phyloP scores from a whole-genome alignment of 2,797 vertebrate genomes.

The Gymnoscopelus braueri region DNA sequence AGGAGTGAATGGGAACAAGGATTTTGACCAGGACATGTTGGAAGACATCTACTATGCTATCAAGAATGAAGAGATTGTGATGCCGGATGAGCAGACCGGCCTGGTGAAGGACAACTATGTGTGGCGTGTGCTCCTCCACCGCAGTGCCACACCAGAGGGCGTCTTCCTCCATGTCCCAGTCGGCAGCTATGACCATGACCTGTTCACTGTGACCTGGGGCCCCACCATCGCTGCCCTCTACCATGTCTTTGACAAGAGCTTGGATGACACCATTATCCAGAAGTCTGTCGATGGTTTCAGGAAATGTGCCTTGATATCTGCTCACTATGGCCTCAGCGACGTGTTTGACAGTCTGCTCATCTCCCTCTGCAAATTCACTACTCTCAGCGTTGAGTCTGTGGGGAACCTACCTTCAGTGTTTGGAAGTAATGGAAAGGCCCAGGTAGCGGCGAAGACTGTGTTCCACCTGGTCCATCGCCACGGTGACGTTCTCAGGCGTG shows the following conservation, averaged over 20 bases:
- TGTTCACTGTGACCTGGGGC: slow-evolving; percentile 98
- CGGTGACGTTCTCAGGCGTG: slow-evolving; percentile 96
- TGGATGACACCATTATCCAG: slow-evolving; percentile 95
- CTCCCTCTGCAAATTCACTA: slow-evolving; percentile 98
- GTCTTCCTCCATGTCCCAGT: slow-evolving; percentile 89
- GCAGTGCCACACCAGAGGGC: slow-evolving; percentile 92
- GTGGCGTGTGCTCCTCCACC: slow-evolving; percentile 94
- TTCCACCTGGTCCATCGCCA: slow-evolving; percentile 96
- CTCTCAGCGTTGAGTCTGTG: slow-evolving; percentile 94
- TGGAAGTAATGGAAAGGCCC: slow-evolving; percentile 95
- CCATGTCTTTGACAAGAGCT: slow-evolving; percentile 97
- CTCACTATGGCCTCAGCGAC: slow-evolving; percentile 96
- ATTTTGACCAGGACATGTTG: slow-evolving; percentile 98
- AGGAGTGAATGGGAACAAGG: slow-evolving; percentile 95
- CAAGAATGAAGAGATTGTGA: slow-evolving; percentile 98
- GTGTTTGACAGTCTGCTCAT: slow-evolving; percentile 99
- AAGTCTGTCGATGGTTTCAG: slow-evolving; percentile 97
- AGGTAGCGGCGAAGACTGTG: slow-evolving; percentile 94
- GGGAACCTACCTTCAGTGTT: slow-evolving; percentile 96
- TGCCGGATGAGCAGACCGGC: slow-evolving; percentile 97
- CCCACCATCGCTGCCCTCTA: slow-evolving; percentile 97
- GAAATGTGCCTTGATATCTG: slow-evolving; percentile 98
- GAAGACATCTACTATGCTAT: slow-evolving; percentile 98
- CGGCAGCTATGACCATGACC: slow-evolving; percentile 93
- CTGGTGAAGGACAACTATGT: slow-evolving; percentile 98